Conservation (phyloP, 2,113 vertebrate species). For the Eudyptes chrysolophus region DNA sequence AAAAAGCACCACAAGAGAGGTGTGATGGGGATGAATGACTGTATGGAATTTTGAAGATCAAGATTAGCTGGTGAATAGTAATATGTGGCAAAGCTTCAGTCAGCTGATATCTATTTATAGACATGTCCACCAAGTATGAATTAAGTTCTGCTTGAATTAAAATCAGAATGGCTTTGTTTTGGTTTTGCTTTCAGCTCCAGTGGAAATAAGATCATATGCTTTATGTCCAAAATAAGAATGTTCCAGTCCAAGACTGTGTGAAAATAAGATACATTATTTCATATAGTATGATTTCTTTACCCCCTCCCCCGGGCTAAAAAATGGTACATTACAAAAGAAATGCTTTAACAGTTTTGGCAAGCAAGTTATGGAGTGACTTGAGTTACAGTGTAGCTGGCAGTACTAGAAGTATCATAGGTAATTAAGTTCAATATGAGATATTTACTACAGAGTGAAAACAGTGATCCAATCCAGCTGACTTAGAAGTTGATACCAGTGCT, state of each 20-base stretch:
- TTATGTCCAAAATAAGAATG: neutral
- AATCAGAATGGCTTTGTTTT: neutral
- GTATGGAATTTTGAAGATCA: neutral
- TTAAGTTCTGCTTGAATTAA: neutral
- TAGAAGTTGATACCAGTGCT: neutral
- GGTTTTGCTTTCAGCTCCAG: neutral
- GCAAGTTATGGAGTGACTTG: neutral
- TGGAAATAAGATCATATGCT: neutral
- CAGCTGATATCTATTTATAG: neutral
- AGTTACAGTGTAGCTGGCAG: constrained; percentile 39
- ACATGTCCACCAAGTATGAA: neutral
- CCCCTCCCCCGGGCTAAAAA: neutral
- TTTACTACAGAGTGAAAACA: constrained; percentile 51
- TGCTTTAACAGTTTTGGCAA: constrained; percentile 36
- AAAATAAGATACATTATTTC: constrained; percentile 3
- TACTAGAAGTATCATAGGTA: constrained; percentile 8
- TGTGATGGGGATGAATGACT: neutral
- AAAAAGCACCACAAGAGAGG: neutral
- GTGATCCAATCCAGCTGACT: constrained; percentile 38
- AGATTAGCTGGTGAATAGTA: neutral
- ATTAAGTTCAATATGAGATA: constrained; percentile 42
- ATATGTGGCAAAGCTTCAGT: neutral
- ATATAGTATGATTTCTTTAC: neutral
- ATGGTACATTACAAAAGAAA: constrained; percentile 31
- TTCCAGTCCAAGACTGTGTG: neutral